Evolutionary conservation across 2,113 vertebrate genomes (phyloP).

Genomic region (Xiphorhynchus elegans): DNA sequence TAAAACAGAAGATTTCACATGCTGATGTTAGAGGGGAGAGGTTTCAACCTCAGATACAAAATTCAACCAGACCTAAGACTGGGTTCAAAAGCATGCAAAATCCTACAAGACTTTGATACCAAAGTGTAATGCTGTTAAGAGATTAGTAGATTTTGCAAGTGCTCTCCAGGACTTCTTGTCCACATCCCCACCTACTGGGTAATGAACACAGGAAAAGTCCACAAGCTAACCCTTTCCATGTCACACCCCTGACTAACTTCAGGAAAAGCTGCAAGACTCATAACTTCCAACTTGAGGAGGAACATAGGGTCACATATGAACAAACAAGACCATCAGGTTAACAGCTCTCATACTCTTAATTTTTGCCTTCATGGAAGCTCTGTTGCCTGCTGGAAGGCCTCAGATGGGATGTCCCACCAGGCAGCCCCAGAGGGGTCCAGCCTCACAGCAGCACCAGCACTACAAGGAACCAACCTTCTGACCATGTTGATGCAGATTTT

Average conservation of each 20-base stretch:
- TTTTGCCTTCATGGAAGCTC: background rate
- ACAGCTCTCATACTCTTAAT: background rate
- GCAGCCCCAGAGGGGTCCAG: fast-evolving
- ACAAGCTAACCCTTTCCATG: background rate
- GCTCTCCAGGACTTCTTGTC: background rate
- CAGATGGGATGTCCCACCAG: fast-evolving
- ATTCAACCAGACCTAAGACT: background rate
- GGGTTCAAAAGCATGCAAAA: background rate
- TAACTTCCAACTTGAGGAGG: background rate
- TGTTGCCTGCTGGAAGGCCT: fast-evolving
- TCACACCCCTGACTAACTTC: background rate
- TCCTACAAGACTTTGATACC: background rate
- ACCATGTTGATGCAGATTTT: background rate
- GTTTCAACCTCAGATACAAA: background rate
- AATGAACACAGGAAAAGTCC: background rate
- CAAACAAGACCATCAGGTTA: background rate
- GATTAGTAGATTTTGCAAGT: background rate
- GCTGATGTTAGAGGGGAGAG: background rate
- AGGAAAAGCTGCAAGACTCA: background rate
- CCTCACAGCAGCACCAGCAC: fast-evolving
- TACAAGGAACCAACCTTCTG: background rate
- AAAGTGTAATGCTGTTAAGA: background rate
- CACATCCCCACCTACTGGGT: background rate
- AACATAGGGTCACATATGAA: background rate
- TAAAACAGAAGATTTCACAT: background rate